Evolutionary conservation across 1,140 invertebrate species (phyloP).

Genomic region (Caenorhabditis latens): DNA sequence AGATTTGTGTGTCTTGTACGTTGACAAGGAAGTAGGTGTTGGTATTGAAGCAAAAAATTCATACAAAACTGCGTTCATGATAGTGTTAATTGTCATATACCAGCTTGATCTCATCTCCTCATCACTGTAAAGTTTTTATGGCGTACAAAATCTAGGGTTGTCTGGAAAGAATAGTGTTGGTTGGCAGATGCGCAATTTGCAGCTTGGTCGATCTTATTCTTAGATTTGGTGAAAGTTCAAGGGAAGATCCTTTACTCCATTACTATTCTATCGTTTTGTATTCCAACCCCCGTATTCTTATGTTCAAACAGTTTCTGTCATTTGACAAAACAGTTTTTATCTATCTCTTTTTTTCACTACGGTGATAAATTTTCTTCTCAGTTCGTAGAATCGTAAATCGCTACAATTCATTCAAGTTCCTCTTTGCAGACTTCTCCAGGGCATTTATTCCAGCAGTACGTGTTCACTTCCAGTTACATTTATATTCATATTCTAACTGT

Average conservation of each 20-base stretch:
- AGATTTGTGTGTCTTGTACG: conserved; percentile 40
- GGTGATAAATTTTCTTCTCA: conserved; percentile 6
- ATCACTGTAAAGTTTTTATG: conserved; percentile 46
- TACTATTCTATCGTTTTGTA: neutral
- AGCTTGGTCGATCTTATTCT: conserved; percentile 13
- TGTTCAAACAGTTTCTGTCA: neutral
- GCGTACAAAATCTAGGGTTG: conserved; percentile 1
- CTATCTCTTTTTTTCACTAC: neutral
- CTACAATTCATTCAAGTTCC: neutral
- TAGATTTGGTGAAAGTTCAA: conserved; percentile 29
- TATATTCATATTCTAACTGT: neutral
- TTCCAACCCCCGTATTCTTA: neutral
- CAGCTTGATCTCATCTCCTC: conserved; percentile 24
- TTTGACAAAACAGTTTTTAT: conserved; percentile 7
- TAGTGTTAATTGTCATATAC: conserved; percentile 46
- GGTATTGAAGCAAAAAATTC: neutral
- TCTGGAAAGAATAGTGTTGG: conserved; percentile 7
- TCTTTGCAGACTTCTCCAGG: conserved; percentile 19
- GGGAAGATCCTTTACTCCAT: neutral
- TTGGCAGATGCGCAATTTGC: neutral
- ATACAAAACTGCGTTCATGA: neutral
- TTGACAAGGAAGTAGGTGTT: conserved; percentile 31
- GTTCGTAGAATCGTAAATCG: neutral
- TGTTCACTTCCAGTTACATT: neutral
- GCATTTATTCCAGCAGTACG: neutral